Evolutionary conservation across 2,888 invertebrate genomes (phyloP), one percentile per base, ranked within the genome.

Genomic region (Patella depressa): DNA sequence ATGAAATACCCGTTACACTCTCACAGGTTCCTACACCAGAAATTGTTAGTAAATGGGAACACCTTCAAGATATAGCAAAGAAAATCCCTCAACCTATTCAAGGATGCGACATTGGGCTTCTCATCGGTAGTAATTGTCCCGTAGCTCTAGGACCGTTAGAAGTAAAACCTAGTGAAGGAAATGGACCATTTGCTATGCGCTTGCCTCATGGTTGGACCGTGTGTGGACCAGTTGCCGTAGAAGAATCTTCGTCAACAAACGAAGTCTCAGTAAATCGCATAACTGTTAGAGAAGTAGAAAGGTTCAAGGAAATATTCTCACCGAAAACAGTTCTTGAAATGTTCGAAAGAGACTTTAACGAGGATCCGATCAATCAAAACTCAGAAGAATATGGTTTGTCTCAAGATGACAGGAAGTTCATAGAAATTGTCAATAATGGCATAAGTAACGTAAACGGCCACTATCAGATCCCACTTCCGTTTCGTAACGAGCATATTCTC

Each of bases 1-100:
- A 12, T n/a, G 65, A 65, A 9, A 65, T 65, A 19, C 65, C 65
- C 7, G 65, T 65, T 9, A 19, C 65, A 19, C n/a, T 19, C 5
- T 65, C 65, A 11, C n/a, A 65, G 65, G 24, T 65, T 65, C 65
- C 65, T 65, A n/a, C n/a, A 65, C 65, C 65, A 65, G 65, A 65
- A 9, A 65, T 65, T 12, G 65, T 65, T 9, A 65, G 24, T 19
- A n/a, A 19, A 12, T 65, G n/a, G n/a, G 65, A n/a, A 19, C 24
- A 65, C 24, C 24, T 65, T 19, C n/a, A 11, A n/a, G 11, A n/a
- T 4, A 65, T 65, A 19, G n/a, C n/a, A n/a, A 29, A 29, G 29
- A 29, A 29, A 73, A 65, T 65, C 24, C 65, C 65, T 11, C 53
- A 57, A 14, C 15, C 24, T n/a, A n/a, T 54, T 54, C 55, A 45